phyloP scores from a whole-genome alignment of 2,888 invertebrate species.

The Acanthosepion esculentum region DNA sequence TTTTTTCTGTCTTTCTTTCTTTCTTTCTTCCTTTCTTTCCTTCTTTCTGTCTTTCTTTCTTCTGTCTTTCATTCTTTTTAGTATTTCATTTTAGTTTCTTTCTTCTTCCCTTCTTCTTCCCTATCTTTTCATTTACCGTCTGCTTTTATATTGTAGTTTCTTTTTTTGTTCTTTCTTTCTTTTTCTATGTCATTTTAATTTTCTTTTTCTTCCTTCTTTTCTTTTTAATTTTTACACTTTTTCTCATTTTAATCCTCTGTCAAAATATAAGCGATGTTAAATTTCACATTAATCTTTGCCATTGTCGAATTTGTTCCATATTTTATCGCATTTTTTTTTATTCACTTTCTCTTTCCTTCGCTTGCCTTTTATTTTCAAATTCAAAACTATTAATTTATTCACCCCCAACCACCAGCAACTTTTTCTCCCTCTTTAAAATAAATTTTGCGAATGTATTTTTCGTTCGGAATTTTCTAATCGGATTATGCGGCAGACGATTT shows the following conservation, averaged over 20 bases:
- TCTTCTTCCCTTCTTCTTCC: neutral
- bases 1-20: neutral
- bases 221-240: neutral
- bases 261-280: neutral
- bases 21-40: neutral
- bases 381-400: no score
- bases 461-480: neutral
- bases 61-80: neutral
- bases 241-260: neutral
- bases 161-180: neutral
- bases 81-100: neutral
- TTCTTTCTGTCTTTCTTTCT: neutral
- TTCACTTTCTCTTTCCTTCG: neutral
- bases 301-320: neutral
- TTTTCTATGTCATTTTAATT: no score
- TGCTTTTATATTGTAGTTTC: no score
- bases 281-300: neutral
- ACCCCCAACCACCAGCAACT: no score
- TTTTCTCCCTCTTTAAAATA: no score
- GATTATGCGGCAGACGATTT: neutral
- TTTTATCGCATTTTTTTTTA: neutral
- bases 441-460: no score
- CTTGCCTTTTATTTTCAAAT: no score
- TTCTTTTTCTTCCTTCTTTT: neutral
- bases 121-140: neutral